Evolutionary conservation across 2,797 vertebrate genomes (phyloP).

Genomic region (Xerus rutilus): DNA sequence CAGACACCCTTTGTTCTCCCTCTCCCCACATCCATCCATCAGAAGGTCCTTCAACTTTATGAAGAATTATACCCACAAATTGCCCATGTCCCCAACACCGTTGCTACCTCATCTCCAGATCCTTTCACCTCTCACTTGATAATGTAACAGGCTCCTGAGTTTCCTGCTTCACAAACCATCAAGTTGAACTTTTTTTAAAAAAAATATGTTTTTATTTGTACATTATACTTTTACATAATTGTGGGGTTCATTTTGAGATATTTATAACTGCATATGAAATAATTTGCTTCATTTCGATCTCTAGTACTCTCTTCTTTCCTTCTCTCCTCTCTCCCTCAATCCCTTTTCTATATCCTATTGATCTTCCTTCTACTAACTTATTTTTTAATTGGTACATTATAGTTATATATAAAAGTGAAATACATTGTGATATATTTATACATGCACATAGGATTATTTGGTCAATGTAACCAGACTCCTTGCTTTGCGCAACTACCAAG

Average conservation of each 20-base stretch:
- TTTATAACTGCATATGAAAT: too few species aligned
- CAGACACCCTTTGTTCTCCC: not conserved
- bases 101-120: too few species aligned
- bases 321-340: too few species aligned
- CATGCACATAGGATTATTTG: not conserved
- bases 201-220: not conserved
- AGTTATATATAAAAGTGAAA: not conserved
- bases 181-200: too few species aligned
- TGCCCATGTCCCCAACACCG: rapidly evolving
- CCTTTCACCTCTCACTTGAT: not conserved
- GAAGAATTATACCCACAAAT: not conserved
- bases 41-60: not conserved
- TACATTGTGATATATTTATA: not conserved
- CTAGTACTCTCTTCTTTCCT: too few species aligned
- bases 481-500: not conserved
- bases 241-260: not conserved
- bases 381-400: not conserved
- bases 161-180: not conserved
- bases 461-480: not conserved
- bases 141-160: not conserved
- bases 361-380: too few species aligned
- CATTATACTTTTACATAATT: not conserved
- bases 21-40: not conserved
- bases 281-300: not conserved
- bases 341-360: too few species aligned